These are phyloP conservation scores for Steatornis caripensis DNA, from an alignment of 2,113 vertebrate genomes.

Conservation along the genomic window DNA sequence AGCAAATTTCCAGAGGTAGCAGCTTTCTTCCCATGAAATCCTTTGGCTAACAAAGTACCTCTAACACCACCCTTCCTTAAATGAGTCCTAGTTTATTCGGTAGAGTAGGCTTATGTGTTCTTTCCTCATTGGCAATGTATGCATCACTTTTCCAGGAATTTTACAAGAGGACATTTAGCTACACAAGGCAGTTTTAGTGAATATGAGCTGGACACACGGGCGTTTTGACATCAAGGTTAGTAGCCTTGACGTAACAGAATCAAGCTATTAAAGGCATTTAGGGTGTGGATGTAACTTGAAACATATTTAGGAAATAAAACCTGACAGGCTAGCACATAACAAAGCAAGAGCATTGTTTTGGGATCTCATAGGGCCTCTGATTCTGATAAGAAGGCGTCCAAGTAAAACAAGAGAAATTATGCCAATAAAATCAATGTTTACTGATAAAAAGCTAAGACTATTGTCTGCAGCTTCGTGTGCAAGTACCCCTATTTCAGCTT, in stretches of 20 bases:
- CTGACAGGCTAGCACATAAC: background rate
- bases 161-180: background rate
- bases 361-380: background rate
- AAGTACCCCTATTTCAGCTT: background rate
- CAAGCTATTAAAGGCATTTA: background rate
- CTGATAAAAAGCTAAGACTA: background rate
- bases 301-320: background rate
- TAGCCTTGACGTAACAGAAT: background rate
- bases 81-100: background rate
- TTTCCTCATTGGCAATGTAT: background rate
- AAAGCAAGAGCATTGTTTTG: background rate
- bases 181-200: background rate
- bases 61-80: background rate
- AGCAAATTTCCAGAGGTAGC: background rate
- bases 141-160: background rate
- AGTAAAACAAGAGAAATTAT: background rate
- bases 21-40: background rate
- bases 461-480: background rate
- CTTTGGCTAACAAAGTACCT: background rate
- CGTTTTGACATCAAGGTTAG: background rate
- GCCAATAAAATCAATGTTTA: background rate
- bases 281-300: background rate
- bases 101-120: accelerated
- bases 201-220: background rate
- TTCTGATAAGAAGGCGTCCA: background rate